Conservation (phyloP, 2,113 vertebrate genomes). For the Pithys albifrons region DNA sequence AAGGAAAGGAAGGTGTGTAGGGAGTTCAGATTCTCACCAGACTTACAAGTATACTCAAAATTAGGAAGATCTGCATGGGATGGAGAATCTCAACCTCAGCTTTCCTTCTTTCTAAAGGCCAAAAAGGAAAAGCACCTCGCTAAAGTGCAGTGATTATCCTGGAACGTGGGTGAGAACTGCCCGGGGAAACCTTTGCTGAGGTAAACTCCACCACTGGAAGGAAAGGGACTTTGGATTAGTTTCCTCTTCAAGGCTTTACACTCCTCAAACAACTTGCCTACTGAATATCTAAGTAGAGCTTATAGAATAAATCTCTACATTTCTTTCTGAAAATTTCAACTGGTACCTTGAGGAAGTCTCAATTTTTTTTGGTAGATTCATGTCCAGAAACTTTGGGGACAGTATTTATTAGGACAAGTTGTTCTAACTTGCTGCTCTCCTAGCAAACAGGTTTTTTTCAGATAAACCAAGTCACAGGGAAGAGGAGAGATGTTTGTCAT, state of each 20-base stretch:
- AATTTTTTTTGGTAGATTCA: not conserved
- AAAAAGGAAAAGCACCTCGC: not conserved
- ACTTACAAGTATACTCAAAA: not conserved
- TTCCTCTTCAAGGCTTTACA: not conserved
- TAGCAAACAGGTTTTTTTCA: not conserved
- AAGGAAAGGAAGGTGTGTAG: not conserved
- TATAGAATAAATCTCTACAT: not conserved
- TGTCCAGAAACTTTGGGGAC: not conserved
- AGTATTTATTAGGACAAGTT: not conserved
- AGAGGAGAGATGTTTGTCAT: not conserved
- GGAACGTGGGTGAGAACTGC: not conserved
- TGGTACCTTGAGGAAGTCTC: not conserved
- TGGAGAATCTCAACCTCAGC: not conserved
- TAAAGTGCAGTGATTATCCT: not conserved
- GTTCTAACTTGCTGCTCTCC: not conserved
- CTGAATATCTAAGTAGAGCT: not conserved
- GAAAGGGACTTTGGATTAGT: not conserved
- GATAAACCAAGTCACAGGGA: not conserved
- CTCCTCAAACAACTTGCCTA: not conserved
- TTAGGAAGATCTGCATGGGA: not conserved
- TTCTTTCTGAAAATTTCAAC: not conserved
- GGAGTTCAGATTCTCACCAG: not conserved
- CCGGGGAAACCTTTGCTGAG: not conserved
- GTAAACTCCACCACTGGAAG: not conserved
- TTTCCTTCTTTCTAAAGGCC: not conserved